Conservation (phyloP, 35 echinoderm and acorn worm species). For the Holothuria glaberrima region DNA sequence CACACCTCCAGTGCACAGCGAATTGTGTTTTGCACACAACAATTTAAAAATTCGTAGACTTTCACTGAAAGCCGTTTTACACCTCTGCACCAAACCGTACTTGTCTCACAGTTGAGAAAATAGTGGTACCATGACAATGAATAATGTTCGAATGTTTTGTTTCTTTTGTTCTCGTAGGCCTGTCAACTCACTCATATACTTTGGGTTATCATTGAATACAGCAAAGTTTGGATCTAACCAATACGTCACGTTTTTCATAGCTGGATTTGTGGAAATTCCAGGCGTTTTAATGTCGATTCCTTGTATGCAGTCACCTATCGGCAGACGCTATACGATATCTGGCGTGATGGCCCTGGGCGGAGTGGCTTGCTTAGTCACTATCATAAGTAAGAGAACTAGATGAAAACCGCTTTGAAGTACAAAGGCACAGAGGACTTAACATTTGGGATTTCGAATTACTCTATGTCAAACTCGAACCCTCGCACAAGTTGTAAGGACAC, state of each 20-base stretch:
- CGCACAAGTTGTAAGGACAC: no score
- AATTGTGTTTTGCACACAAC: no score
- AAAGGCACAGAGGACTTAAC: no score
- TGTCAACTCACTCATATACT: slow-evolving; percentile 59
- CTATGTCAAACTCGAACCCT: no score
- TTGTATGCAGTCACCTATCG: slow-evolving; percentile 47
- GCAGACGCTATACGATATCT: slow-evolving; percentile 51
- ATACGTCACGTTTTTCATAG: slow-evolving; percentile 71
- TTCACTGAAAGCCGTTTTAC: no score
- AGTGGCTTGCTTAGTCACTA: slow-evolving; percentile 52
- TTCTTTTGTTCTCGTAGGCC: background rate
- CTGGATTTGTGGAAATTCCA: slow-evolving; percentile 79
- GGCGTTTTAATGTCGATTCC: slow-evolving; percentile 44
- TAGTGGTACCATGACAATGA: background rate
- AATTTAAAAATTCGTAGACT: no score
- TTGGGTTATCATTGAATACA: slow-evolving; percentile 75
- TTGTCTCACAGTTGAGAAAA: background rate
- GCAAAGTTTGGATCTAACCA: slow-evolving; percentile 68
- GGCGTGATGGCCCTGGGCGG: slow-evolving; percentile 34
- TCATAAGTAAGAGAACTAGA: background rate
- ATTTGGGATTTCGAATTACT: no score
- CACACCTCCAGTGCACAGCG: no score
- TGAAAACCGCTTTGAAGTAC: no score
- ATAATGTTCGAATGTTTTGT: background rate
- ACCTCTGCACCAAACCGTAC: no score